A percentile compares a stretch with the other conserved stretches of the same genome.
Evolutionary conservation across 2,888 invertebrate genomes (phyloP).

Genomic region (Melikaiella ostensackeni): DNA sequence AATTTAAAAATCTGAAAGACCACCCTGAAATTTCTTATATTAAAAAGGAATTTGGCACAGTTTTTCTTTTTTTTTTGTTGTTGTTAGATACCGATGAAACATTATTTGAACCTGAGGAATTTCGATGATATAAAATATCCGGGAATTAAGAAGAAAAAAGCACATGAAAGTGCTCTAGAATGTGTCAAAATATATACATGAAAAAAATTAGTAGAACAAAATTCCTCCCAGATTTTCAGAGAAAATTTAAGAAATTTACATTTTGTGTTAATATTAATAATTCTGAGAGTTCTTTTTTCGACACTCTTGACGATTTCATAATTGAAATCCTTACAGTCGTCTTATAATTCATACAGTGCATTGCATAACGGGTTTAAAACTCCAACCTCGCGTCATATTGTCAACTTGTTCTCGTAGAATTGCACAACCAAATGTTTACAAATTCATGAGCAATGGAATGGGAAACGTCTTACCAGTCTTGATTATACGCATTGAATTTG

Average conservation of each 20-base stretch:
- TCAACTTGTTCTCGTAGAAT: slow-evolving; percentile 23
- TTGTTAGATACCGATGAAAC: too few relatives aligned
- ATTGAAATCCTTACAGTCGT: slow-evolving; percentile 7
- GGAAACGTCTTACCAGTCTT: background rate
- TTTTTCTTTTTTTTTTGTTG: too few relatives aligned
- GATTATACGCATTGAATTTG: background rate
- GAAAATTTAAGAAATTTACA: background rate
- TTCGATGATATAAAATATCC: too few relatives aligned
- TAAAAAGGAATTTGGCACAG: too few relatives aligned
- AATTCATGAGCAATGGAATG: slow-evolving; percentile 9
- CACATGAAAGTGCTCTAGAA: too few relatives aligned
- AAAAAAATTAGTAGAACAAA: too few relatives aligned
- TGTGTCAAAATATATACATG: too few relatives aligned
- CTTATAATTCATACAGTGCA: slow-evolving; percentile 19
- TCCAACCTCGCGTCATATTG: background rate
- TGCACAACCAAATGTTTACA: slow-evolving; percentile 23
- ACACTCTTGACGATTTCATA: slow-evolving; percentile 1
- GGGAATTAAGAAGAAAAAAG: too few relatives aligned
- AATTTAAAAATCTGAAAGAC: too few relatives aligned
- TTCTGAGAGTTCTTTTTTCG: slow-evolving; percentile 7
- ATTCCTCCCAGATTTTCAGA: background rate
- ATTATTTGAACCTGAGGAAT: too few relatives aligned
- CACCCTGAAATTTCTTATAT: too few relatives aligned
- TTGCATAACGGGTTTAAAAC: slow-evolving; percentile 21
- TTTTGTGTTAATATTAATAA: background rate